phyloP scores from a whole-genome alignment of 2,888 invertebrate species.

The Pediacus dermestoides region DNA sequence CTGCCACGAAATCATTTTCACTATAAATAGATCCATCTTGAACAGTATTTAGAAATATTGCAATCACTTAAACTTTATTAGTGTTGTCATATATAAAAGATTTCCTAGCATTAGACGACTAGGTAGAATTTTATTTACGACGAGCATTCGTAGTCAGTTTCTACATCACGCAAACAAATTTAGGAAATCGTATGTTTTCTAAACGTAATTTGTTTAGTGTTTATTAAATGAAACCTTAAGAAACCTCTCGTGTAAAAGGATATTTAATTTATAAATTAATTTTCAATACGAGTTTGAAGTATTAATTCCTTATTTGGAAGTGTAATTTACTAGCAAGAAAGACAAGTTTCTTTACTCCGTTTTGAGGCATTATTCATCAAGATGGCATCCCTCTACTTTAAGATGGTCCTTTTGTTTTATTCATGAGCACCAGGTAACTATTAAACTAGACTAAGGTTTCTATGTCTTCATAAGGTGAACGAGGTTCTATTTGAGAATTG shows the following conservation, averaged over 20 bases:
- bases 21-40: constrained; percentile 32
- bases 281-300: too few species aligned
- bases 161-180: too few species aligned
- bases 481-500: too few species aligned
- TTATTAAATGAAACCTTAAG: too few species aligned
- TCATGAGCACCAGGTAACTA: constrained; percentile 31
- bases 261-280: too few species aligned
- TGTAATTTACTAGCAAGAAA: constrained; percentile 16
- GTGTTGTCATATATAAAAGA: constrained; percentile 29
- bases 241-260: too few species aligned
- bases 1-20: constrained; percentile 26
- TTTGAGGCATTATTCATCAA: constrained; percentile 28
- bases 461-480: constrained; percentile 1
- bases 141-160: too few species aligned
- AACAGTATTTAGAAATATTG: constrained; percentile 38
- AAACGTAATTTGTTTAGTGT: too few species aligned
- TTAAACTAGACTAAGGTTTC: constrained; percentile 26
- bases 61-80: constrained; percentile 38
- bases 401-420: constrained; percentile 29
- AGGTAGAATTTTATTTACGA: too few species aligned
- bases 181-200: too few species aligned
- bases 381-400: constrained; percentile 24
- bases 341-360: constrained; percentile 24
- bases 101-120: constrained; percentile 20
- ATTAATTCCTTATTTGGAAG: constrained; percentile 4